Evolutionary conservation across 2,113 vertebrate genomes (phyloP), one percentile per base, ranked within the genome.

Genomic region (Baryphthengus martii): DNA sequence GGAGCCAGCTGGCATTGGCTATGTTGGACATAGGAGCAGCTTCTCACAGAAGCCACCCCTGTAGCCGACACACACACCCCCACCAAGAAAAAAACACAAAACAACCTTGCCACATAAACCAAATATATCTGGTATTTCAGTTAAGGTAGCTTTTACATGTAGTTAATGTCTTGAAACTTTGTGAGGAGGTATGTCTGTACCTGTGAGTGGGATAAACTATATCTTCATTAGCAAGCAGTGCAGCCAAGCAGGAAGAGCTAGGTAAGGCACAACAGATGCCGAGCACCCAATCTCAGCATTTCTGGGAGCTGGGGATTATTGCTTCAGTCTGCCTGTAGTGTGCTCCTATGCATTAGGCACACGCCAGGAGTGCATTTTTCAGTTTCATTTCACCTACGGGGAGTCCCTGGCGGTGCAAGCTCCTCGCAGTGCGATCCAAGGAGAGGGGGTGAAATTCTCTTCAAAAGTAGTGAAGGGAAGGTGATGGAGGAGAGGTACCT

Each of bases 201-300:
- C 37, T 74, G 61, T 4, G 3, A 4, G 21, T 77, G 61, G 31
- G 50, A 40, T 26, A 73, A 45, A 9, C 37, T 71, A 0, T 52
- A 16, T 82, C 88, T 93, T 88, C 65, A 85, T 88, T 71, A 88
- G n/a, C 65, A 74, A 88, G 77, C 61, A 7, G 47, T 20, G 11
- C 37, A 77, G 47, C 61, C 17, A 31, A 39, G 55, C 58, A 39
- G 44, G 63, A 39, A 24, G 65, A 37, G 47, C 25, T 44, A 17
- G 18, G 44, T 39, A 25, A 56, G 59, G 35, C 72, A 49, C 24
- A 44, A 25, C 33, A 88, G 76, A 83, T 88, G 76, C 79, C 0
- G 2, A 76, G 67, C 49, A 73, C 24, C 44, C 53, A 77, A 72
- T 31, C 33, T 88, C 85, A 74, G 44, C 7, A 1, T 23, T 53